A percentile compares a stretch with the other conserved stretches of the same genome.
Conservation (phyloP, 2,113 vertebrate genomes). For the Cisticola juncidis region DNA sequence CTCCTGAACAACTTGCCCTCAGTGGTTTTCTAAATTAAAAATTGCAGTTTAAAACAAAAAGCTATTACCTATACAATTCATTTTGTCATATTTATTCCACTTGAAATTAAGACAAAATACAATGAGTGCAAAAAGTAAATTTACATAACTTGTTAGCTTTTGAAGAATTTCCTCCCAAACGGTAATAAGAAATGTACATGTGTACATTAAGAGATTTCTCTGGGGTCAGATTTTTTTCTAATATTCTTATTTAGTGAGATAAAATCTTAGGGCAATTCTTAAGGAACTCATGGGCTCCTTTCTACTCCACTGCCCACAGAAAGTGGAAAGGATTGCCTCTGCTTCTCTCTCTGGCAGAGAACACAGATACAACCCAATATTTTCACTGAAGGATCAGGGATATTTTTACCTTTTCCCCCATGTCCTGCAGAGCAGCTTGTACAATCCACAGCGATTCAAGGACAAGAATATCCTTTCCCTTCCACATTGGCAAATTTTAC, state of each 20-base stretch:
- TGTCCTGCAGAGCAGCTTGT: background rate
- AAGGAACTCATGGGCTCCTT: background rate
- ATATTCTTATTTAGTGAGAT: background rate
- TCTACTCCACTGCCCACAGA: background rate
- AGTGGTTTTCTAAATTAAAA: background rate
- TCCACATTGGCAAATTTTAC: background rate
- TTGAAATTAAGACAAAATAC: background rate
- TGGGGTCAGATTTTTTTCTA: background rate
- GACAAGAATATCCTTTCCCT: background rate
- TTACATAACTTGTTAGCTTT: background rate
- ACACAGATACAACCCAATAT: background rate
- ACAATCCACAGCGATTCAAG: background rate
- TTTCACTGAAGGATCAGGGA: background rate
- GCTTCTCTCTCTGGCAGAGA: background rate
- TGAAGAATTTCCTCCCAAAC: background rate
- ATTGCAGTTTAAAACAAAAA: background rate
- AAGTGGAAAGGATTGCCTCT: background rate
- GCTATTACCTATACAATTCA: accelerated
- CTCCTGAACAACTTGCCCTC: background rate
- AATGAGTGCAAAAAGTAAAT: background rate
- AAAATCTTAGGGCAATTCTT: background rate
- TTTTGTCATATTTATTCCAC: background rate
- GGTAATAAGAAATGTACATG: background rate
- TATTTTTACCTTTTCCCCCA: background rate
- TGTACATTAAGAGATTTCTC: background rate